phyloP scores from a whole-genome alignment of 2,113 vertebrate species.

The Scolopax mira region DNA sequence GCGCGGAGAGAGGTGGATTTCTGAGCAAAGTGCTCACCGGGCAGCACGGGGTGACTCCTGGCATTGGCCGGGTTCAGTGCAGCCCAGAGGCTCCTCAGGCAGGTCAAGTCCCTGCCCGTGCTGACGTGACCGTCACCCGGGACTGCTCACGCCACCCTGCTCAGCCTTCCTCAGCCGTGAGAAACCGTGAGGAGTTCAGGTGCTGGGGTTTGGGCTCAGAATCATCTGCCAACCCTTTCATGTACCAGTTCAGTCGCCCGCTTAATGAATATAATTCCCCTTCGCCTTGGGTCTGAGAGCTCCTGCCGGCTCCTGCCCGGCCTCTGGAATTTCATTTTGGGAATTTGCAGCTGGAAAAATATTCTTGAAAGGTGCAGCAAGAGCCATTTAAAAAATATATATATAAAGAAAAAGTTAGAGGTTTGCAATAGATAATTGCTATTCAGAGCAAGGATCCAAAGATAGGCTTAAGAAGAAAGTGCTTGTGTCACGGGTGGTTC shows the following conservation, averaged over 20 bases:
- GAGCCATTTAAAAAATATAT: background rate
- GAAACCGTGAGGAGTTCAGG: background rate
- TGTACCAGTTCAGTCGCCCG: background rate
- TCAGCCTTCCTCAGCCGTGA: background rate
- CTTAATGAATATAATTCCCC: background rate
- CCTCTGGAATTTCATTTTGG: fast-evolving
- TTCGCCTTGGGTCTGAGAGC: background rate
- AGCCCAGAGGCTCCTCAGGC: background rate
- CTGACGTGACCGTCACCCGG: background rate
- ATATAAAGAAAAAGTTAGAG: background rate
- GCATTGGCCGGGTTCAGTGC: background rate
- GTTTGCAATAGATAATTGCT: background rate
- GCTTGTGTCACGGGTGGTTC: background rate
- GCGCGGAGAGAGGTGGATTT: background rate
- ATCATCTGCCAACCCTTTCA: background rate
- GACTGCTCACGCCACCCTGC: background rate
- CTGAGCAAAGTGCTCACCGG: background rate
- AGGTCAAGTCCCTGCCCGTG: background rate
- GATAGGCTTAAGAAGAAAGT: background rate
- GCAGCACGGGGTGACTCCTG: background rate
- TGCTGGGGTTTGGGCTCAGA: background rate
- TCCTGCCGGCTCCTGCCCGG: background rate
- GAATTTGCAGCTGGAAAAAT: background rate
- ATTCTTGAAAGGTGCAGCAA: background rate
- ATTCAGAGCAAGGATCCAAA: background rate